Evolutionary conservation across 2,797 vertebrate genomes (phyloP).

Genomic region (Phrynocephalus vlangalii): DNA sequence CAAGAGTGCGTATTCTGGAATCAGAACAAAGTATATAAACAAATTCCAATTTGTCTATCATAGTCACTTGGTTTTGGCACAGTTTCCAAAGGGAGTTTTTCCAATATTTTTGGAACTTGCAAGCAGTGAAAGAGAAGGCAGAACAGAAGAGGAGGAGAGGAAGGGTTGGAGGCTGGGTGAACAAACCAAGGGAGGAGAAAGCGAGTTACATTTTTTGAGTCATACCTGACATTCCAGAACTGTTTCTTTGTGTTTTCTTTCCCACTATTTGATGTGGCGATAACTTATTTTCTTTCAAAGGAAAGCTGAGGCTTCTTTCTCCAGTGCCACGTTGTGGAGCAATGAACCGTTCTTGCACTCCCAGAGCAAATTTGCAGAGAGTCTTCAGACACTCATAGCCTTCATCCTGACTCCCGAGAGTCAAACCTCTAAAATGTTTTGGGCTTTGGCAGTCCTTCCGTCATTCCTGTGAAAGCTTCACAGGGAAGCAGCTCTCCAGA

Average conservation of each 20-base stretch:
- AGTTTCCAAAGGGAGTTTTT: neutral
- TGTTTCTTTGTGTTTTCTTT: constrained; percentile 2
- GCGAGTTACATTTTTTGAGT: neutral
- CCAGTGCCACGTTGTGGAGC: neutral
- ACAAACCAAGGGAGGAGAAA: neutral
- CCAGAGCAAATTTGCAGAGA: neutral
- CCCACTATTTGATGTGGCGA: neutral
- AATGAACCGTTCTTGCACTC: neutral
- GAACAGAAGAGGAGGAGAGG: neutral
- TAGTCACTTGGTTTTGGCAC: neutral
- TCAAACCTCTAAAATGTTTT: neutral
- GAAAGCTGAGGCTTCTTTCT: neutral
- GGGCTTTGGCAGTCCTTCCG: neutral
- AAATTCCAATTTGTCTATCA: neutral
- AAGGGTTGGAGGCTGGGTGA: neutral
- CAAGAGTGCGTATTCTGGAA: neutral
- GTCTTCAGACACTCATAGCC: neutral
- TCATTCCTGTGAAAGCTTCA: neutral
- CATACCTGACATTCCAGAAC: constrained; percentile 14
- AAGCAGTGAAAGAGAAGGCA: neutral
- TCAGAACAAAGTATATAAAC: neutral
- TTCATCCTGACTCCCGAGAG: neutral
- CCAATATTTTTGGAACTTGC: neutral
- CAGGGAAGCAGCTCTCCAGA: neutral
- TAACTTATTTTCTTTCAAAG: neutral